Conservation (phyloP, 2,888 invertebrate genomes). For the Crematogaster levior region DNA sequence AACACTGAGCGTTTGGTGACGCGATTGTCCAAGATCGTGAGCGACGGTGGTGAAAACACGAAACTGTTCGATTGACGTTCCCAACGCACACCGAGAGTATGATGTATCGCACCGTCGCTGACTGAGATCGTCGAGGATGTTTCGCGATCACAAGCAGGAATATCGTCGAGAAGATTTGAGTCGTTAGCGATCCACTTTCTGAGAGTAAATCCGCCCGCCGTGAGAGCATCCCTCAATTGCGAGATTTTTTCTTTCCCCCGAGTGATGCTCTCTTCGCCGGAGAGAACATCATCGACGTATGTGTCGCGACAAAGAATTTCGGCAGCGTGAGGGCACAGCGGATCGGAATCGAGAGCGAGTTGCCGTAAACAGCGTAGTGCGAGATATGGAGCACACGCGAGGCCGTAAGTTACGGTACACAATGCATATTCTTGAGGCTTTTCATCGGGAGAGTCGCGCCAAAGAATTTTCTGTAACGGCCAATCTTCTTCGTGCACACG, state of each 20-base stretch:
- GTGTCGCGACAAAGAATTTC: neutral
- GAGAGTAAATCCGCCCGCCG: neutral
- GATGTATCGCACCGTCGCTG: neutral
- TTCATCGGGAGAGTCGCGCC: neutral
- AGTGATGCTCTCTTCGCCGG: neutral
- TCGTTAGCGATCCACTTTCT: too few species aligned
- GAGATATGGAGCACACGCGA: neutral
- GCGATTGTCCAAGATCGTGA: rapidly evolving
- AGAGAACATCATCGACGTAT: too few species aligned
- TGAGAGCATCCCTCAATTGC: neutral
- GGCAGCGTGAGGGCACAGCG: neutral
- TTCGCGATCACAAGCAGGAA: too few species aligned
- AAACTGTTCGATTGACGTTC: neutral
- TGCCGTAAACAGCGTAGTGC: neutral
- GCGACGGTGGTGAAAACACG: neutral
- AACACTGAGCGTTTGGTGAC: neutral
- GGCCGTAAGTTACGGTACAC: neutral
- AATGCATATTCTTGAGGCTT: neutral
- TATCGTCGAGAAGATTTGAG: too few species aligned
- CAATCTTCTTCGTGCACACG: neutral
- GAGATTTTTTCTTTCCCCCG: neutral
- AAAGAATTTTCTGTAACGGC: neutral
- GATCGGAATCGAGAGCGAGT: neutral
- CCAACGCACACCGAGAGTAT: neutral
- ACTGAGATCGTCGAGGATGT: neutral